Base-by-base conservation (phyloP, 2,888 invertebrate genomes). In the Caprella mutica region DNA sequence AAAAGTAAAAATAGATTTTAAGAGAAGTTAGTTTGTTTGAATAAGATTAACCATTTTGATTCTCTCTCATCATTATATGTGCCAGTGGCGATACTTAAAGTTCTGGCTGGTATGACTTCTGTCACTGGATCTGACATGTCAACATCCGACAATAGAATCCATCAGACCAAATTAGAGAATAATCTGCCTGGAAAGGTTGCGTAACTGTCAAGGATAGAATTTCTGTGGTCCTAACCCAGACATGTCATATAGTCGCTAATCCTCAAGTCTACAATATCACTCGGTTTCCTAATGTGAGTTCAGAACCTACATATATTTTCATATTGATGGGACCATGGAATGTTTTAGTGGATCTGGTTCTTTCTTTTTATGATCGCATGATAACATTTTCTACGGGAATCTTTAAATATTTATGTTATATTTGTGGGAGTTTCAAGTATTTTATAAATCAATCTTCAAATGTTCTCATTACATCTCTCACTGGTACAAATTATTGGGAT, bases 231-330 rank as follows among this genome's bases (percentile, higher is more conserved):
- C 53, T 62, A n/a, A 56, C 59, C 21, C 53, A 59, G 17, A 56
- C 59, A 17, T 62, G 62, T 38, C 56, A 62, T 40, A 27, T 62
- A 33, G 42, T 56, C 51, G 62, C 62, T 26, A 62, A 62, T 33
- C 62, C 62, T 6, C 23, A 43, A 19, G 62, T 59, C 9, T 62
- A 62, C 42, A 62, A 62, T 29, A 42, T 62, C 43, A 59, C 62
- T 27, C 59, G 62, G 62, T 62, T 59, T 42, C 62, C 59, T 33
- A 62, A 59, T 40, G 62, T 62, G 44, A 56, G 58, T 62, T 23
- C 5, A 19, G 3, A 5, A 33, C 17, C 5, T 5, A n/a, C n/a
- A n/a, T n/a, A 17, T 17, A 24, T 30, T 23, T 14, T 6, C 21
- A 21, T 5, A n/a, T n/a, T n/a, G n/a, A n/a, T n/a, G n/a, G n/a